A percentile compares a stretch with the other conserved stretches of the same genome.
These are phyloP conservation scores for Calameuta filiformis DNA, from an alignment of 2,888 invertebrate species.

Conservation along the genomic window DNA sequence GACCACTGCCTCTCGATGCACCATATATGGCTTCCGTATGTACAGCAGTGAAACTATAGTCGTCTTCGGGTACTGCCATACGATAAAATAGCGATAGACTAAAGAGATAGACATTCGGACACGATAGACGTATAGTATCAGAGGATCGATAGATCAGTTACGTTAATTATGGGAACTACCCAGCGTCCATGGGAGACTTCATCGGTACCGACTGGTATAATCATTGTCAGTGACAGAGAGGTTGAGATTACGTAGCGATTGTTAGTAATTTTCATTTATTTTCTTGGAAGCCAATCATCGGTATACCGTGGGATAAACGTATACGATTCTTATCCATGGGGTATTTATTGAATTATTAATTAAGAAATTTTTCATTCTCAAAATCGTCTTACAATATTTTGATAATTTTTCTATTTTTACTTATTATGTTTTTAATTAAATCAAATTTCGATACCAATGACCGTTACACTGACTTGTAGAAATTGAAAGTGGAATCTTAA, in stretches of 20 bases:
- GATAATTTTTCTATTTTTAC: neutral
- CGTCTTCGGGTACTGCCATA: neutral
- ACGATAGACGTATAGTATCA: constrained; percentile 13
- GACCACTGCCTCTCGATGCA: constrained; percentile 48
- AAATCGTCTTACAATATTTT: too few relatives aligned
- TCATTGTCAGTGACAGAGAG: neutral
- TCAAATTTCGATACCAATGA: neutral
- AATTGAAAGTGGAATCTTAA: constrained; percentile 59
- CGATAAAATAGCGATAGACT: neutral
- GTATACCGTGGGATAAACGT: neutral
- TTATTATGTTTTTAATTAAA: neutral
- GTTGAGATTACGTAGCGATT: neutral
- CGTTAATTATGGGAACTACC: constrained; percentile 41
- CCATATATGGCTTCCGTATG: constrained; percentile 49
- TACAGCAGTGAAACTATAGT: neutral
- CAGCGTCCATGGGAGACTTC: neutral
- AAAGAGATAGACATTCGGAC: neutral
- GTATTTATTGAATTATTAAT: neutral
- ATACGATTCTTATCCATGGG: neutral
- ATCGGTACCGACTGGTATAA: neutral
- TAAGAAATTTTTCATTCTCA: neutral
- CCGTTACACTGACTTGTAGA: constrained; percentile 35
- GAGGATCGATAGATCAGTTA: constrained; percentile 53
- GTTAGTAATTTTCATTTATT: neutral
- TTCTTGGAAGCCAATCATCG: neutral